These are phyloP conservation scores for Colossoma macropomum DNA, from an alignment of 2,113 vertebrate genomes.

Conservation along the genomic window DNA sequence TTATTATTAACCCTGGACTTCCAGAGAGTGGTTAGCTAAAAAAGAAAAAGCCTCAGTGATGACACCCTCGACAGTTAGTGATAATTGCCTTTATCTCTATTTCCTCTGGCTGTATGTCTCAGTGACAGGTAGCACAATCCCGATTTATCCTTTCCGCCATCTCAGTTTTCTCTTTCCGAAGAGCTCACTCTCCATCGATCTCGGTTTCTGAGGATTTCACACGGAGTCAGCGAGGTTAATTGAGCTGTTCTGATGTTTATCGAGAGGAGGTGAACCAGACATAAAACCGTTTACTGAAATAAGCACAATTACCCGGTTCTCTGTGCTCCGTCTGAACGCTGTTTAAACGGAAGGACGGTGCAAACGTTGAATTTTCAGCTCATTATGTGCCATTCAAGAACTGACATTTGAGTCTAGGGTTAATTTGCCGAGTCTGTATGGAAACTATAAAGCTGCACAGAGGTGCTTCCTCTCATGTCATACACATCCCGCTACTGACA, in stretches of 20 bases:
- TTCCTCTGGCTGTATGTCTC: neutral
- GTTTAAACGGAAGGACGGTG: neutral
- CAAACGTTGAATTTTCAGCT: neutral
- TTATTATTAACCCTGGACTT: neutral
- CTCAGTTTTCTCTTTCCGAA: conserved; percentile 1
- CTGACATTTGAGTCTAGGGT: neutral
- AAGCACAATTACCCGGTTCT: neutral
- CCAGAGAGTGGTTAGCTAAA: neutral
- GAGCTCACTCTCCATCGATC: neutral
- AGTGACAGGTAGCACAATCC: neutral
- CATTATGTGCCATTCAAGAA: neutral
- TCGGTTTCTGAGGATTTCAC: conserved; percentile 26
- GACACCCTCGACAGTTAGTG: neutral
- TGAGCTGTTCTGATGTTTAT: conserved; percentile 29
- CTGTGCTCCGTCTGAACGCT: neutral
- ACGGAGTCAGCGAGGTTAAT: conserved; percentile 38
- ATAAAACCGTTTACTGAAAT: conserved; percentile 29
- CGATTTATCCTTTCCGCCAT: conserved; percentile 26
- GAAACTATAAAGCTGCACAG: too few relatives aligned
- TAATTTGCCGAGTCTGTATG: neutral
- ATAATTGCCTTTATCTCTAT: conserved; percentile 16
- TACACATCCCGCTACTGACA: neutral
- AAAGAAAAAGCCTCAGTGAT: neutral
- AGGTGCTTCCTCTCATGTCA: neutral
- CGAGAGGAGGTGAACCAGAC: conserved; percentile 28